Percentiles rank a stretch among this genome's conserved stretches.
Evolutionary conservation across 2,113 vertebrate genomes (phyloP).

Genomic region (Podarcis muralis): DNA sequence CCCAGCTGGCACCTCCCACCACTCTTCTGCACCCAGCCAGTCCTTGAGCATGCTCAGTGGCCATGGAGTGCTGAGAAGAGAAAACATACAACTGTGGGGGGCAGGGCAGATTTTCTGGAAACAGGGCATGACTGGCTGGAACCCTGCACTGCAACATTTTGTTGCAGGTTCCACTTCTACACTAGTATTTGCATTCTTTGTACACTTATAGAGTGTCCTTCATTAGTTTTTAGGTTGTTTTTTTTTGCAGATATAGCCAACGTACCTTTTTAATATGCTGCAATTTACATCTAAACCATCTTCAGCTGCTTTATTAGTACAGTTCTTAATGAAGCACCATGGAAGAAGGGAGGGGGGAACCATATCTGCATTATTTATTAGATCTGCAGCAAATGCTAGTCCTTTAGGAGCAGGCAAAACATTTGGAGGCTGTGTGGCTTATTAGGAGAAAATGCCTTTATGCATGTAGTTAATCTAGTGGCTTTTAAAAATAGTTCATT

Average conservation of each 20-base stretch:
- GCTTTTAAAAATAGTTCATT: not conserved
- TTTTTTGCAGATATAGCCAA: not conserved
- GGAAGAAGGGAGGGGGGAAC: not conserved
- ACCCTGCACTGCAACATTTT: not conserved
- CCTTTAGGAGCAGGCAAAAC: not conserved
- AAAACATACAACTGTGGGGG: not conserved
- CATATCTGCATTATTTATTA: slow-evolving; percentile 9
- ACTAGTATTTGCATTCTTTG: not conserved
- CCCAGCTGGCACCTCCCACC: too few relatives aligned
- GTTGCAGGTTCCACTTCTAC: not conserved
- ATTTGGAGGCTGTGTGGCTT: not conserved
- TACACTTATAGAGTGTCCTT: not conserved
- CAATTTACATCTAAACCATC: not conserved
- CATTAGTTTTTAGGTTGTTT: not conserved
- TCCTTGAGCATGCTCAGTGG: not conserved
- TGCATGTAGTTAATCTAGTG: not conserved
- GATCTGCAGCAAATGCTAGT: not conserved
- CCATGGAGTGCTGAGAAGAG: not conserved
- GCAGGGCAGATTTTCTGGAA: not conserved
- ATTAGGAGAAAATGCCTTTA: not conserved
- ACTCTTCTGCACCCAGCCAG: too few relatives aligned
- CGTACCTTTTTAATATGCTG: slow-evolving; percentile 12
- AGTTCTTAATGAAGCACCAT: not conserved
- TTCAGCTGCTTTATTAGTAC: slow-evolving; percentile 11
- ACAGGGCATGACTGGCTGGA: not conserved